Evolutionary conservation across 2,797 vertebrate genomes (phyloP).

Genomic region (Alcedo quadribrachys): DNA sequence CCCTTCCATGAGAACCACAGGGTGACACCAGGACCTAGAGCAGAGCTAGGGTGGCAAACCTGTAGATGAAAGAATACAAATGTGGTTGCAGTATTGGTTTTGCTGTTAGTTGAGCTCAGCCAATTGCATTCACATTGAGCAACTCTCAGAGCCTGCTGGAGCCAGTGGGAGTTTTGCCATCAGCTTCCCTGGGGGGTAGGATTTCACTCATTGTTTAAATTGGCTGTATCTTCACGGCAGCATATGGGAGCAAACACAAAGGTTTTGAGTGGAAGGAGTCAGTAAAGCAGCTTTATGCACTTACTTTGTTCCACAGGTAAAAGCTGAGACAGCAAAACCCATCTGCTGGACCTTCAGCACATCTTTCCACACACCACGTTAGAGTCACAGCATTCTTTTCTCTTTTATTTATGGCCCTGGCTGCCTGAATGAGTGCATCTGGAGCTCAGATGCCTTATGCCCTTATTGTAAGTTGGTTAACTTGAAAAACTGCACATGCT

Average conservation of each 20-base stretch:
- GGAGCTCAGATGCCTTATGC: constrained; percentile 47
- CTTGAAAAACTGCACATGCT: neutral
- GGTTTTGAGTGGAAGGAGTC: neutral
- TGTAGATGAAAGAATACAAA: neutral
- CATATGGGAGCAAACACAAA: neutral
- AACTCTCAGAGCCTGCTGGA: neutral
- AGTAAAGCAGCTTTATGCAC: neutral
- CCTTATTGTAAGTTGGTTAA: constrained; percentile 1
- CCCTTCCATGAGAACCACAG: neutral
- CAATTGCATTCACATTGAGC: neutral
- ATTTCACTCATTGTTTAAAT: constrained; percentile 24
- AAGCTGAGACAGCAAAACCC: constrained; percentile 24
- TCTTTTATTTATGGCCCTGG: constrained; percentile 22
- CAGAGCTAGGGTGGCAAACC: neutral
- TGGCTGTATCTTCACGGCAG: neutral
- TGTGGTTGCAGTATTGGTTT: neutral
- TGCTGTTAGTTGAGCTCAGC: neutral
- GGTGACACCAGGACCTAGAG: neutral
- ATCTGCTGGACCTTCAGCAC: constrained; percentile 8
- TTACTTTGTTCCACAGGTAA: constrained; percentile 23
- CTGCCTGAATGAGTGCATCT: constrained; percentile 45
- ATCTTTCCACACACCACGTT: neutral
- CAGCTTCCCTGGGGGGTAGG: neutral
- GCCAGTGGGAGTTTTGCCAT: neutral
- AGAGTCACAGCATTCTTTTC: neutral